Base-by-base conservation (phyloP, 2,888 invertebrate genomes). In the Sinotaia quadrata region DNA sequence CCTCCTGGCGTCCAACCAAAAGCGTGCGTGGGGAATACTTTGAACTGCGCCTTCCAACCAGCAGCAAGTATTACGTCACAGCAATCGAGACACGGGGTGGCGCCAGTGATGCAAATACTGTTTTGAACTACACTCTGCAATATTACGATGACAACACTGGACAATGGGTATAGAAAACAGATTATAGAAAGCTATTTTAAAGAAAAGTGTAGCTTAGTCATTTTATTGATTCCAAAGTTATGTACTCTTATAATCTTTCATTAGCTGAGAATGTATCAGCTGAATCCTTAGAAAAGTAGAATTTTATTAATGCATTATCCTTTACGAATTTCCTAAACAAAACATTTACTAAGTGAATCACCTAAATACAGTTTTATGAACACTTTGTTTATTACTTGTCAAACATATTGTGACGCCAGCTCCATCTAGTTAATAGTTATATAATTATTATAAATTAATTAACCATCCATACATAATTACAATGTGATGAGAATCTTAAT, bases 1-100 rank as follows among this genome's bases (percentile, higher is more conserved):
- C 36, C 15, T 63, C 68, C 12, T 80, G 80, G 80, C 60, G 75
- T 15, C 72, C 80, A 24, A 27, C 49, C 29, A 34, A 36, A 37
- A 49, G 29, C 41, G n/a, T 37, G 10, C 58, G 51, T 5, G n/a
- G 49, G 7, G 73, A 74, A 44, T 80, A 73, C 34, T 37, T 81
- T 34, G 75, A 78, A 33, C 69, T 71, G 33, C 58, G 29, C 21
- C 51, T 78, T 18, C 37, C 59, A 27, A 15, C 27, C 12, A 31
- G 41, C 10, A 44, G 34, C 12, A n/a, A 18, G 29, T 65, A 65
- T 41, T 78, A 77, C 63, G 70, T 81, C 47, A 77, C 77, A 24
- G 66, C 74, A 3, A 61, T 79, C 12, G 72, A 75, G 31, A 78
- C 77, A 5, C 58, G 69, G 49, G 79, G 79, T 7, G 75, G 72